Evolutionary conservation across 92 coral and sea anemone genomes (phyloP).

Genomic region (Zoanthus sociatus): DNA sequence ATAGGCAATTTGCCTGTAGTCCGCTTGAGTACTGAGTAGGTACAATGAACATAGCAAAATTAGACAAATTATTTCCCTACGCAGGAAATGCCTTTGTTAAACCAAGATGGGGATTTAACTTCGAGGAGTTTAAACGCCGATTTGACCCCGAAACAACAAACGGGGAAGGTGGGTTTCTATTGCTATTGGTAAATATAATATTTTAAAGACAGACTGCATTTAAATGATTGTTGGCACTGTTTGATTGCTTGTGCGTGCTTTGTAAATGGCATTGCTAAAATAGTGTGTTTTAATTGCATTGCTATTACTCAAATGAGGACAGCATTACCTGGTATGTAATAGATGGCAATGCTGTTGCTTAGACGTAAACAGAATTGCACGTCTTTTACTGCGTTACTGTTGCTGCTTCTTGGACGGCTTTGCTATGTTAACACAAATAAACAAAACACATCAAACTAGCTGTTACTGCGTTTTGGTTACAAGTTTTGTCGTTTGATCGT

Average conservation of each 20-base stretch:
- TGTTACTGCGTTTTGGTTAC: neutral
- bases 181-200: neutral
- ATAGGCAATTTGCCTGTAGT: too few species aligned
- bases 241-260: neutral
- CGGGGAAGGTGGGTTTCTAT: conserved; percentile 77
- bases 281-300: neutral
- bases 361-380: too few species aligned
- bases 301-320: neutral
- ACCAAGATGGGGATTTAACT: conserved; percentile 90
- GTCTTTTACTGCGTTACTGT: neutral
- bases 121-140: conserved; percentile 85
- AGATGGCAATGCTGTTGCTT: neutral
- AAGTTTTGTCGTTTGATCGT: too few species aligned
- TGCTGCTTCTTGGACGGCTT: neutral
- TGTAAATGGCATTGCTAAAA: neutral
- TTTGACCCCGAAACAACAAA: conserved; percentile 87
- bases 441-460: neutral
- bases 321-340: neutral
- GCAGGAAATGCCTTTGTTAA: conserved; percentile 83
- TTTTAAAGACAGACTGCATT: neutral
- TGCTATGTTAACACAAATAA: neutral
- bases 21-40: too few species aligned
- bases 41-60: neutral
- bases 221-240: neutral
- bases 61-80: neutral